A percentile compares a stretch with the other conserved stretches of the same genome.
These are phyloP conservation scores for Tetragonula clypearis DNA, from an alignment of 1,140 invertebrate genomes.

Conservation along the genomic window DNA sequence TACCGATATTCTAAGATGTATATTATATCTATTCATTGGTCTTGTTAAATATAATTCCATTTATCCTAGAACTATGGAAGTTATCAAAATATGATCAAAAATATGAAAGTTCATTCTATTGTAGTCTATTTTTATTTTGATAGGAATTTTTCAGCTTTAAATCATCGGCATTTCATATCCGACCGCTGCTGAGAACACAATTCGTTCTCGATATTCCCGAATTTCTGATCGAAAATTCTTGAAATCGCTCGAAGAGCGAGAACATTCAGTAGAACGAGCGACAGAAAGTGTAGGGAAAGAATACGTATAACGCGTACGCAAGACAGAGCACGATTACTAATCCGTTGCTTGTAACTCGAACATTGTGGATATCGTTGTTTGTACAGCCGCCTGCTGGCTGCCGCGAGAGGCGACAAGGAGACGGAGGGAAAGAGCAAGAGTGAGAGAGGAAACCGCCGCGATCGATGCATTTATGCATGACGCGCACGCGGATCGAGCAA, in stretches of 20 bases:
- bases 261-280: background rate
- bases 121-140: no score
- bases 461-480: conserved; percentile 74
- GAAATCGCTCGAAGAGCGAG: background rate
- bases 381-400: conserved; percentile 61
- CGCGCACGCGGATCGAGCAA: conserved; percentile 66
- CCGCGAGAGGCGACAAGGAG: conserved; percentile 51
- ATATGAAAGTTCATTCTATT: no score
- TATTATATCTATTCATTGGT: no score
- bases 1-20: no score
- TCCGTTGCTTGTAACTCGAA: conserved; percentile 67
- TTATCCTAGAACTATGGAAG: no score
- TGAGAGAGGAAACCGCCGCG: conserved; percentile 53
- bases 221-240: background rate
- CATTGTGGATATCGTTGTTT: conserved; percentile 69
- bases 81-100: no score
- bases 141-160: no score
- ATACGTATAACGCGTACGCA: conserved; percentile 23
- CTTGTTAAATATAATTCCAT: no score
- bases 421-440: background rate
- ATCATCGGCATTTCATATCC: no score
- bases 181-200: background rate
- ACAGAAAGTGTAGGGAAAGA: conserved; percentile 12
- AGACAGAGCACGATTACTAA: conserved; percentile 60
- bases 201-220: background rate